phyloP scores from a whole-genome alignment of 23 tunicate genomes.

The Diplosoma virens region DNA sequence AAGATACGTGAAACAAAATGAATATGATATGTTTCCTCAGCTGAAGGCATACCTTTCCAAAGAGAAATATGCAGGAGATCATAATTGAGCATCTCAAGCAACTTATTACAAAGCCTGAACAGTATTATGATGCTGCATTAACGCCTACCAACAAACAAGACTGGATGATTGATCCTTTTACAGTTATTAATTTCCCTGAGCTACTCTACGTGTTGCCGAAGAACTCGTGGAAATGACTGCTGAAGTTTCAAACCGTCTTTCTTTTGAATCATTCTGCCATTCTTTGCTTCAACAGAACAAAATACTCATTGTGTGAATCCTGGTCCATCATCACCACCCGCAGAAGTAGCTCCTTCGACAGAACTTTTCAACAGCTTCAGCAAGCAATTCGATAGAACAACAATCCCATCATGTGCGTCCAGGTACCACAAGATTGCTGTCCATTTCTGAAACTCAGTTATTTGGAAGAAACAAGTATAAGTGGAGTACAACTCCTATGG shows the following conservation, averaged over 20 bases:
- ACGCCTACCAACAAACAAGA: slow-evolving; percentile 38
- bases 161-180: slow-evolving; percentile 33
- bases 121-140: slow-evolving; percentile 1
- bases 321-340: no score
- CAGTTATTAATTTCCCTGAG: slow-evolving; percentile 17
- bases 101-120: slow-evolving; percentile 23
- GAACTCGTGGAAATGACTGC: slow-evolving; percentile 27
- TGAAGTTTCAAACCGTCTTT: slow-evolving; percentile 20
- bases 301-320: no score
- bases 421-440: no score
- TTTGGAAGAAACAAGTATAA: no score
- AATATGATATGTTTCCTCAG: slow-evolving; percentile 18
- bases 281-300: no score
- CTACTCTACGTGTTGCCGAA: slow-evolving; percentile 40
- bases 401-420: no score
- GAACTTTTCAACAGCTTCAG: no score
- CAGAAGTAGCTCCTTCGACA: no score
- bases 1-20: background rate
- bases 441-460: no score
- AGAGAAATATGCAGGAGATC: slow-evolving; percentile 11
- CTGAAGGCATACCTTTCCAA: background rate
- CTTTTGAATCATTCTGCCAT: slow-evolving; percentile 27
- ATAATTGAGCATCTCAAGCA: slow-evolving; percentile 40
- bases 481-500: no score
- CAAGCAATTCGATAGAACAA: no score